A percentile compares a stretch with the other conserved stretches of the same genome.
phyloP scores from a whole-genome alignment of 2,113 vertebrate genomes.

The Nannospalax galili region DNA sequence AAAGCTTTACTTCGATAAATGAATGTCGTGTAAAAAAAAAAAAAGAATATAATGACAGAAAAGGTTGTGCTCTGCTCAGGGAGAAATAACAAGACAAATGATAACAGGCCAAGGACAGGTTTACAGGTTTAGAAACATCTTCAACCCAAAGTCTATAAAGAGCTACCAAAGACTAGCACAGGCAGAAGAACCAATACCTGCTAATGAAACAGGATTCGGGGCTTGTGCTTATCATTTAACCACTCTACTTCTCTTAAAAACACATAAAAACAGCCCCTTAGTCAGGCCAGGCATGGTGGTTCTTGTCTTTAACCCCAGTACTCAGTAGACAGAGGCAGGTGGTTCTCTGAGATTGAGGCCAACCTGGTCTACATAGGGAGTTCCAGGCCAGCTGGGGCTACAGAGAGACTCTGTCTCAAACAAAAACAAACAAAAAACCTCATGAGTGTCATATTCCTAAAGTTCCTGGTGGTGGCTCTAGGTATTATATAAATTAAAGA shows the following conservation, averaged over 20 bases:
- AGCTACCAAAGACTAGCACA: background rate
- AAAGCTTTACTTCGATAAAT: background rate
- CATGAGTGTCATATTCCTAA: background rate
- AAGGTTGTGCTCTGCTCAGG: background rate
- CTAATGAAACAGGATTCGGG: background rate
- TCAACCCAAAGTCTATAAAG: background rate
- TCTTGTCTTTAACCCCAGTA: too few species aligned
- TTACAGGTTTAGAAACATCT: background rate
- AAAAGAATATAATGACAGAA: background rate
- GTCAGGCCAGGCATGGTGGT: too few species aligned
- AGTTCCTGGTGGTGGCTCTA: background rate
- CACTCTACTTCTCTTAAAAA: background rate
- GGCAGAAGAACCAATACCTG: background rate
- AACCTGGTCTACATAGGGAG: too few species aligned
- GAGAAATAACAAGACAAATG: background rate
- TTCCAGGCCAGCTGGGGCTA: too few species aligned
- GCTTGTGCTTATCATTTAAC: too few species aligned
- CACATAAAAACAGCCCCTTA: too few species aligned
- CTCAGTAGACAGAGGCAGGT: too few species aligned
- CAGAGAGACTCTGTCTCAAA: too few species aligned
- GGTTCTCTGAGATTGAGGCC: too few species aligned
- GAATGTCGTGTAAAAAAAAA: background rate
- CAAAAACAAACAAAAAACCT: too few species aligned
- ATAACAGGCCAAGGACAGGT: accelerated
- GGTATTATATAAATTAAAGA: background rate